Evolutionary conservation across 1,140 invertebrate species (phyloP).

Genomic region (Magallana ariakensis): DNA sequence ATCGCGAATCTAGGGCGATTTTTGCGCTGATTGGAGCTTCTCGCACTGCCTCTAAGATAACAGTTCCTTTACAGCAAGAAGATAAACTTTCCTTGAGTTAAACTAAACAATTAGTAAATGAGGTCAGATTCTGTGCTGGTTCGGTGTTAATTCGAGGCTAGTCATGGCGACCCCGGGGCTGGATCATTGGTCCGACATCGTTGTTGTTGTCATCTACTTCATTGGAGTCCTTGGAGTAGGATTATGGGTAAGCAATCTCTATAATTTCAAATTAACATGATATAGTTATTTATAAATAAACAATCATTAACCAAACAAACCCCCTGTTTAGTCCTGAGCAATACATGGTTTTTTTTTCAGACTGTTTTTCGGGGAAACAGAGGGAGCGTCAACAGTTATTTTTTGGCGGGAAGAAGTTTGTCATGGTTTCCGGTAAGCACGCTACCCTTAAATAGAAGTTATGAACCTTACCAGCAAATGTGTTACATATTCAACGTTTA

Average conservation of each 20-base stretch:
- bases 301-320: neutral
- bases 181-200: constrained; percentile 78
- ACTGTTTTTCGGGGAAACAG: constrained; percentile 80
- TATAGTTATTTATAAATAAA: neutral
- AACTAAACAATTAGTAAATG: constrained; percentile 32
- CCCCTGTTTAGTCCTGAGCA: neutral
- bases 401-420: constrained; percentile 82
- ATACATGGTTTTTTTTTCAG: constrained; percentile 71
- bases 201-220: constrained; percentile 78
- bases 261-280: neutral
- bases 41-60: neutral
- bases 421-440: constrained; percentile 79
- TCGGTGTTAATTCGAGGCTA: neutral
- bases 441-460: neutral
- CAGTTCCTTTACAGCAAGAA: neutral
- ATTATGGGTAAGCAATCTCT: constrained; percentile 76
- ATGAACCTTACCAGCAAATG: neutral
- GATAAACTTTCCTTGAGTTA: constrained; percentile 25
- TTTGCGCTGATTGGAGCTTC: neutral
- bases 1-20: neutral
- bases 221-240: constrained; percentile 76
- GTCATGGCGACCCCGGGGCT: constrained; percentile 65
- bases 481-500: neutral
- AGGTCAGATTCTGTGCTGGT: neutral
- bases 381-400: constrained; percentile 82